phyloP scores from a whole-genome alignment of 2,888 invertebrate genomes.

The Hyposoter dolosus region DNA sequence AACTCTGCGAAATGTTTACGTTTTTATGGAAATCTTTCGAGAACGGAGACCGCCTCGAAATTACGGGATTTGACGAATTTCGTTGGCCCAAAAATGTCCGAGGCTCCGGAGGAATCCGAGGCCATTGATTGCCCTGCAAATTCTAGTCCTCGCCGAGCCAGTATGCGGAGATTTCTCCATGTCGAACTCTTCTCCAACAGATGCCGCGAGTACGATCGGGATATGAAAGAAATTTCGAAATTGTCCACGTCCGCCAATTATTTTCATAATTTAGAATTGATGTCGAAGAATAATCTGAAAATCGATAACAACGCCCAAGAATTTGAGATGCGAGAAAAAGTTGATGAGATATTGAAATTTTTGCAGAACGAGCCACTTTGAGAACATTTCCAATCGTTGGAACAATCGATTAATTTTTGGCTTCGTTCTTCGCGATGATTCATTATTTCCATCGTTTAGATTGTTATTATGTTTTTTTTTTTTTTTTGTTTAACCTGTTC shows the following conservation, averaged over 20 bases:
- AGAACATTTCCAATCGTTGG: neutral
- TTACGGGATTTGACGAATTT: neutral
- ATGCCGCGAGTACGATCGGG: constrained; percentile 58
- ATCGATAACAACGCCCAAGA: neutral
- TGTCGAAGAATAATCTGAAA: neutral
- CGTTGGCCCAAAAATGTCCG: neutral
- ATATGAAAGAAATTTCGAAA: neutral
- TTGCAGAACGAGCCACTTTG: constrained; percentile 17
- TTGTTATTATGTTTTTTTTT: neutral
- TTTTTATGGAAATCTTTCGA: neutral
- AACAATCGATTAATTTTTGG: neutral
- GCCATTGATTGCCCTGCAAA: neutral
- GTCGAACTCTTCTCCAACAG: constrained; percentile 41
- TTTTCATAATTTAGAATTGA: neutral
- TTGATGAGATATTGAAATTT: constrained; percentile 24
- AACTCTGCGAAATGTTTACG: neutral
- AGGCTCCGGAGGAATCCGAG: neutral
- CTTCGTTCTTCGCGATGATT: neutral
- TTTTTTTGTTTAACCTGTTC: neutral
- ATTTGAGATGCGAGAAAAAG: constrained; percentile 1
- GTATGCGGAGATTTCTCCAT: neutral
- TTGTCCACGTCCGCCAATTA: neutral
- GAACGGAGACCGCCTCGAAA: neutral
- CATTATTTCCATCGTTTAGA: constrained; percentile 35
- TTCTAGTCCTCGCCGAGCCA: neutral